Conservation (phyloP, 2,797 vertebrate genomes). For the Scarus forsteni region DNA sequence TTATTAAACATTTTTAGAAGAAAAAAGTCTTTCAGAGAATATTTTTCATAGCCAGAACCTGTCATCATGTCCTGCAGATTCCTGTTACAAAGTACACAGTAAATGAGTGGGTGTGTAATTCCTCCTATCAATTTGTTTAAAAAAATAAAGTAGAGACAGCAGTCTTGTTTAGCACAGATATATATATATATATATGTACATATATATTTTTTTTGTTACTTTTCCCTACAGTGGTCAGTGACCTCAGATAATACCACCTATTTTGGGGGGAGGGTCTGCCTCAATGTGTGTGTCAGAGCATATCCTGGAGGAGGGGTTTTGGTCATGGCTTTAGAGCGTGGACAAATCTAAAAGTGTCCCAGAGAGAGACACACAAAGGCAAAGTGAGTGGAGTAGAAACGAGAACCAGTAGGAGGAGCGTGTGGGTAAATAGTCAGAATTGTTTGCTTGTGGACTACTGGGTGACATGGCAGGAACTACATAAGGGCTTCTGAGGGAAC, state of each 20-base stretch:
- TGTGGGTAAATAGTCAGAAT: background rate
- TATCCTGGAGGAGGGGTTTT: constrained; percentile 18
- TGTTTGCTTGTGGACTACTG: constrained; percentile 19
- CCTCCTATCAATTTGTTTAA: no score
- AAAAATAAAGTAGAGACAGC: background rate
- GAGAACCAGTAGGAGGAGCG: constrained; percentile 2
- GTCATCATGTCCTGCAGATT: no score
- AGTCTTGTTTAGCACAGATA: background rate
- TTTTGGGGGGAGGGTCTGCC: constrained; percentile 31
- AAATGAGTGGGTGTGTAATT: no score
- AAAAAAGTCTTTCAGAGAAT: no score
- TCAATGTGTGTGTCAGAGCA: background rate
- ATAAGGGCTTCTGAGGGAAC: background rate
- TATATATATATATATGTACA: background rate
- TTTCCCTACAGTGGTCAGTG: constrained; percentile 2
- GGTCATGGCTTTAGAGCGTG: constrained; percentile 46
- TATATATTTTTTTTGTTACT: background rate
- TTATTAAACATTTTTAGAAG: no score
- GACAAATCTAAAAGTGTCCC: constrained; percentile 22
- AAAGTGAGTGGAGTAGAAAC: background rate
- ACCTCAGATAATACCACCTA: constrained; percentile 17
- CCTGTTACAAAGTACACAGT: no score
- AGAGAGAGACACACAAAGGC: constrained; percentile 13
- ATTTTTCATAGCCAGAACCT: no score
- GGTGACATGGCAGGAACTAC: constrained; percentile 19